These are phyloP conservation scores for Zygothrica quintamaculata DNA, from an alignment of 2,888 invertebrate species.

Conservation along the genomic window DNA sequence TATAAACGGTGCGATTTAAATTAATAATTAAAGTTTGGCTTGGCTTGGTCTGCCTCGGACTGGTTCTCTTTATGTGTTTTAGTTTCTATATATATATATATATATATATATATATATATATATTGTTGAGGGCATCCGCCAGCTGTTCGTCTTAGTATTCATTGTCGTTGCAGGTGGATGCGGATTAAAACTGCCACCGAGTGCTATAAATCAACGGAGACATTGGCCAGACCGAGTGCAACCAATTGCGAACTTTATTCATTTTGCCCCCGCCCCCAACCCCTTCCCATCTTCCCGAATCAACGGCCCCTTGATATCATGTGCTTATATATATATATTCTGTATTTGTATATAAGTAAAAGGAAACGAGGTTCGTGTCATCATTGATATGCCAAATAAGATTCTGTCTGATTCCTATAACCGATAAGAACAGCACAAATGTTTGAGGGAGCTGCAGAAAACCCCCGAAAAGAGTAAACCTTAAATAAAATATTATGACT, in stretches of 20 bases:
- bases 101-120: too few species aligned
- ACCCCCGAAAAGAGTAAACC: not conserved
- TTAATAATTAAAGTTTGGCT: conserved; percentile 67
- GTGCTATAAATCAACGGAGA: conserved; percentile 70
- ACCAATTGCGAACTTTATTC: conserved; percentile 60
- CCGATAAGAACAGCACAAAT: conserved; percentile 14
- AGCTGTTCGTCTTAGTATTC: conserved; percentile 33
- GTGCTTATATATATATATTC: too few species aligned
- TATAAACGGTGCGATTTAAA: conserved; percentile 80
- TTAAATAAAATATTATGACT: conserved; percentile 1
- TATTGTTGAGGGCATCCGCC: conserved; percentile 25
- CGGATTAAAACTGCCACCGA: conserved; percentile 49
- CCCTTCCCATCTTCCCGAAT: too few species aligned
- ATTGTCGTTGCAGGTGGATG: conserved; percentile 47
- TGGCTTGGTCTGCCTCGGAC: not conserved
- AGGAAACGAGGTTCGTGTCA: conserved; percentile 48
- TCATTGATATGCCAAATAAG: conserved; percentile 54
- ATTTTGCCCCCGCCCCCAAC: not conserved
- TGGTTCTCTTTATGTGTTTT: conserved; percentile 2
- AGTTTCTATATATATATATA: not conserved
- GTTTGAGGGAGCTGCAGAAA: conserved; percentile 3
- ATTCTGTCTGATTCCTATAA: conserved; percentile 35
- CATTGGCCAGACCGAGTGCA: conserved; percentile 56
- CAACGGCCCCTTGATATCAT: too few species aligned
- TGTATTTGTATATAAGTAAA: too few species aligned